phyloP scores from a whole-genome alignment of 2,113 vertebrate species.

The Colistium nudipinnis region DNA sequence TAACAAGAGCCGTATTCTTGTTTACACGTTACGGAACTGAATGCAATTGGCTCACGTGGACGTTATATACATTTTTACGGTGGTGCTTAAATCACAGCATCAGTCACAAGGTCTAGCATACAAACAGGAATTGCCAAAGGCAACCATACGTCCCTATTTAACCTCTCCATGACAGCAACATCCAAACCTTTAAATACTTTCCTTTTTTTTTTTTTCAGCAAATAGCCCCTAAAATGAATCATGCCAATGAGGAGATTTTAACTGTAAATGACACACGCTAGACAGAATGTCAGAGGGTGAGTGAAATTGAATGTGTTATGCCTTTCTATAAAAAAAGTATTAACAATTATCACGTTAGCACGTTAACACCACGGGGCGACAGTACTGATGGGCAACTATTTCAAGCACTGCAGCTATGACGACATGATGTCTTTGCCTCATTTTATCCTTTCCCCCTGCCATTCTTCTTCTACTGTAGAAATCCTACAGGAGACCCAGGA shows the following conservation, averaged over 20 bases:
- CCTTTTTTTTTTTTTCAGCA: no score
- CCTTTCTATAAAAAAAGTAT: no score
- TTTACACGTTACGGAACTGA: no score
- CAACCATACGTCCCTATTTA: neutral
- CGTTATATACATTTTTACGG: no score
- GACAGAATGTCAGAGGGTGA: neutral
- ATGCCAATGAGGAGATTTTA: neutral
- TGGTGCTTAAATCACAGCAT: neutral
- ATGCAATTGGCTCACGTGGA: no score
- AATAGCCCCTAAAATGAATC: no score
- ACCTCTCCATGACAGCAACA: no score
- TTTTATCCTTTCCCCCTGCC: constrained; percentile 19
- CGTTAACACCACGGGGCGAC: no score
- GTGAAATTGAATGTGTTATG: neutral
- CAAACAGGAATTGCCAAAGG: neutral
- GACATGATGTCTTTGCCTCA: constrained; percentile 15
- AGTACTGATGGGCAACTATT: constrained; percentile 9
- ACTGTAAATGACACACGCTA: neutral
- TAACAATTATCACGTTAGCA: no score
- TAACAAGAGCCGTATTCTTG: no score
- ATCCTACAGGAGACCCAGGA: constrained; percentile 6
- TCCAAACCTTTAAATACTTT: no score
- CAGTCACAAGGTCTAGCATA: neutral
- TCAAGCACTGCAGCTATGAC: neutral
- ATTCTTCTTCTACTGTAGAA: constrained; percentile 14